Evolutionary conservation across 2,797 vertebrate genomes (phyloP), one percentile per base, ranked within the genome.

Genomic region (Diglossa cyanea): DNA sequence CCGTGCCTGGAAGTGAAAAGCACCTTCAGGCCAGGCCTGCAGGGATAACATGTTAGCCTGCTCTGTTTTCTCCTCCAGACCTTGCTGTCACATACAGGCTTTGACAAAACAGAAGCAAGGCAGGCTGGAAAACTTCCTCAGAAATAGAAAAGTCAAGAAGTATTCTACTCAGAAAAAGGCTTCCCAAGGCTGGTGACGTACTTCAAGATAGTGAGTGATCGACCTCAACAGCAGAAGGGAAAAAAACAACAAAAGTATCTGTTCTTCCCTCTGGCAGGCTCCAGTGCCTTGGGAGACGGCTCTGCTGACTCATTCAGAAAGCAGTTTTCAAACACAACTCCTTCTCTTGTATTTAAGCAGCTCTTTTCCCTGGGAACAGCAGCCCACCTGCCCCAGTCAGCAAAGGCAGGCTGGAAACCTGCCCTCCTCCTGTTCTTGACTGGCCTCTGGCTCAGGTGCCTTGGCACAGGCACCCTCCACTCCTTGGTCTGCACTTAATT

Each of bases 271-370:
- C 89, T 88, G 65, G 86, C 86, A 89, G 84, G 61, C 58, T 92
- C 80, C 72, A 45, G 87, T 2, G 61, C 84, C 78, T 82, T 80
- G 92, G 88, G 91, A 93, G 65, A 89, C 1, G 4, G n/a, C 78
- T 94, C 72, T 89, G 87, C 91, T 96, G 94, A 93, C 88, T 97
- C 92, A 92, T 74, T 68, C 75, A 44, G 87, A 94, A 87, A 65
- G 70, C 82, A 68, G 57, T 86, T 95, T 95, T 86, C 93, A 82
- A 95, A 74, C 61, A 71, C 7, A 20, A 68, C 47, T 91, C 72
- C 48, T 81, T 68, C 2, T 6, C 58, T 85, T 73, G 37, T 42
- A 81, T 89, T 67, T 31, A 57, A 74, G 44, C 18, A 76, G 44
- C 39, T 85, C 9, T 74, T 93, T 77, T 91, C 42, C 42, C 65